Percentiles rank a stretch among this genome's conserved stretches.
Conservation (phyloP, 1,140 invertebrate genomes). For the Leucophenga varia region DNA sequence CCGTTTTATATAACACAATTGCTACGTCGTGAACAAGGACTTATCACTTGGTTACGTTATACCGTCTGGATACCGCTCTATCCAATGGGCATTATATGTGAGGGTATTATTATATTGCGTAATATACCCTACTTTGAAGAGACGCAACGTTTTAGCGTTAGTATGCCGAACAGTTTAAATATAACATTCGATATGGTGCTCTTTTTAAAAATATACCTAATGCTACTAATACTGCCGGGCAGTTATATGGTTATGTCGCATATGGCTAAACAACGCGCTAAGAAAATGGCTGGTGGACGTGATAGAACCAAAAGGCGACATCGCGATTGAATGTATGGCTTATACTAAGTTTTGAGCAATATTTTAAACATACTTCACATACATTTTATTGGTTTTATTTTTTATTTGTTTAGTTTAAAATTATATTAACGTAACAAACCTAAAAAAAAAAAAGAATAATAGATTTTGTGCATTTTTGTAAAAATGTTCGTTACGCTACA, state of each 20-base stretch:
- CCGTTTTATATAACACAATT: conserved; percentile 87
- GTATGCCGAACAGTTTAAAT: conserved; percentile 83
- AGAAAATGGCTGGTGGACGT: conserved; percentile 59
- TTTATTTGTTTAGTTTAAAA: not conserved
- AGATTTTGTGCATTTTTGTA: too few relatives aligned
- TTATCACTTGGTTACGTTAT: conserved; percentile 91
- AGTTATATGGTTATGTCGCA: conserved; percentile 76
- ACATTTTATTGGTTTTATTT: not conserved
- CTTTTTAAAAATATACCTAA: conserved; percentile 75
- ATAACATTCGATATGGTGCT: conserved; percentile 83
- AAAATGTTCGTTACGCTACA: too few relatives aligned
- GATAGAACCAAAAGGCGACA: conserved; percentile 31
- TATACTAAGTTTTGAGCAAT: not conserved
- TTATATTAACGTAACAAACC: not conserved
- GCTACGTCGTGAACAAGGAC: conserved; percentile 70
- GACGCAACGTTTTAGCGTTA: conserved; percentile 73
- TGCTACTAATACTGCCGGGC: conserved; percentile 73
- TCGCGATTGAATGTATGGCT: conserved; percentile 19
- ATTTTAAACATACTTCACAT: not conserved
- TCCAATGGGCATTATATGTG: conserved; percentile 84
- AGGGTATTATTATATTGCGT: conserved; percentile 77
- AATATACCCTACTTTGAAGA: conserved; percentile 90
- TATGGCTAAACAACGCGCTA: conserved; percentile 71
- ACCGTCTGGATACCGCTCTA: conserved; percentile 92
- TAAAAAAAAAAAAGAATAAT: not conserved